A percentile compares a stretch with the other conserved stretches of the same genome.
Evolutionary conservation across 2,888 invertebrate species (phyloP).

Genomic region (Rhagophthalmus giganteus): DNA sequence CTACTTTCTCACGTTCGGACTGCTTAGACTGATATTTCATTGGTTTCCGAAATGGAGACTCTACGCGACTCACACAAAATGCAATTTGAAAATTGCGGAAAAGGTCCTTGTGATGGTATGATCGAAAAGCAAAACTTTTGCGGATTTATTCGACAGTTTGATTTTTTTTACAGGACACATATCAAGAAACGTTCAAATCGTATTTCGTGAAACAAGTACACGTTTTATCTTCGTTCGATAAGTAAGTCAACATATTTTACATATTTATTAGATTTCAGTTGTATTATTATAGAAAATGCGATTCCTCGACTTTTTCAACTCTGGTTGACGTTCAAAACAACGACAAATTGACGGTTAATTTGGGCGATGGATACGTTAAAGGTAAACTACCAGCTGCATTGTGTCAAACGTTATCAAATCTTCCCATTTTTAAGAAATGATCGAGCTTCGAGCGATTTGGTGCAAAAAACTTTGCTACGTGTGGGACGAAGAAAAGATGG

Average conservation of each 20-base stretch:
- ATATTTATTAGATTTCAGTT: no score
- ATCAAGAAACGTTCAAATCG: slow-evolving; percentile 72
- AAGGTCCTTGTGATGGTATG: slow-evolving; percentile 43
- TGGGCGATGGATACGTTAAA: slow-evolving; percentile 10
- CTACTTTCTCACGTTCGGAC: slow-evolving; percentile 70
- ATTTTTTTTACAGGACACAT: slow-evolving; percentile 66
- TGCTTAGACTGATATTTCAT: slow-evolving; percentile 81
- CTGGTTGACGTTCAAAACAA: background rate
- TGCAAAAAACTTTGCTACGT: slow-evolving; percentile 82
- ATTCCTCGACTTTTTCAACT: background rate
- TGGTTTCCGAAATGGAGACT: slow-evolving; percentile 85
- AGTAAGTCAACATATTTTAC: slow-evolving; percentile 1
- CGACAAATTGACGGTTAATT: slow-evolving; percentile 37
- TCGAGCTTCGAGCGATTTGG: slow-evolving; percentile 63
- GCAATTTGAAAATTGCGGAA: slow-evolving; percentile 73
- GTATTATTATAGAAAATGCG: no score
- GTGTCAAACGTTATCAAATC: slow-evolving; percentile 1
- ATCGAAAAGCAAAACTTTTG: background rate
- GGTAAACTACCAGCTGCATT: background rate
- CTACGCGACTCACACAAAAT: slow-evolving; percentile 69
- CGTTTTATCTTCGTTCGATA: slow-evolving; percentile 38
- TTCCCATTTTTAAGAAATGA: slow-evolving; percentile 53
- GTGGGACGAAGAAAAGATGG: slow-evolving; percentile 73
- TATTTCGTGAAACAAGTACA: slow-evolving; percentile 67
- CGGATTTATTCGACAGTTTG: slow-evolving; percentile 7